Evolutionary conservation across 1,140 invertebrate genomes (phyloP).

Genomic region (Triops longicaudatus): DNA sequence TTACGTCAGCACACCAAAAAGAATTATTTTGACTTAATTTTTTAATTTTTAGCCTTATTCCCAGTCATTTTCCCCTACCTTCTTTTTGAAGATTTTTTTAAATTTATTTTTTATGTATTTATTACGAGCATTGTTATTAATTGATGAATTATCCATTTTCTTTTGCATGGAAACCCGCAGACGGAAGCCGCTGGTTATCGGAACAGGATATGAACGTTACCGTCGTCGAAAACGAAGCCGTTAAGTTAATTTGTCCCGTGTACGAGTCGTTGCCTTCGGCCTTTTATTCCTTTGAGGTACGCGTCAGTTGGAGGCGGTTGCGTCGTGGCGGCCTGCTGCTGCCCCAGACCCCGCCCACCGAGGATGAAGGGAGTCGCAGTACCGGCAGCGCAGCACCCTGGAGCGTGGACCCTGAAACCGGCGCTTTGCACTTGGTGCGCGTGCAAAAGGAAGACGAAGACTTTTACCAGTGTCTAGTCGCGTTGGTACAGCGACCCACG

Average conservation of each 20-base stretch:
- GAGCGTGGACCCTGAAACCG: not conserved
- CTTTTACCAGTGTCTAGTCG: conserved; percentile 4
- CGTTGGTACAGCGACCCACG: not conserved
- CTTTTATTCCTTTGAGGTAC: not conserved
- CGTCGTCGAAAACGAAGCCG: not conserved
- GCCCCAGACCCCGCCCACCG: not conserved
- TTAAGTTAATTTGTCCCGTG: not conserved
- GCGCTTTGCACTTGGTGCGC: not conserved
- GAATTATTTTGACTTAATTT: no score
- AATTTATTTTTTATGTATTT: no score
- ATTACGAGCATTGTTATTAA: no score
- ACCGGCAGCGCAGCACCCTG: not conserved
- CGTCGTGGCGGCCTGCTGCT: not conserved
- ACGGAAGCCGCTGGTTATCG: not conserved
- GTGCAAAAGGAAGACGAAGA: conserved; percentile 6
- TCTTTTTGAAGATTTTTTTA: no score
- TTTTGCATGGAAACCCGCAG: not conserved
- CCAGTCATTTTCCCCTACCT: no score
- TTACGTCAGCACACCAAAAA: no score
- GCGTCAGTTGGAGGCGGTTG: not conserved
- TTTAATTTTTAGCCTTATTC: no score
- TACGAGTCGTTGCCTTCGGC: not conserved
- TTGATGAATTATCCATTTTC: not conserved
- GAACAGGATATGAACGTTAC: not conserved
- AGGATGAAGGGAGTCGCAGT: not conserved